Evolutionary conservation across 2,113 vertebrate genomes (phyloP).

Genomic region (Danionella cerebrum): DNA sequence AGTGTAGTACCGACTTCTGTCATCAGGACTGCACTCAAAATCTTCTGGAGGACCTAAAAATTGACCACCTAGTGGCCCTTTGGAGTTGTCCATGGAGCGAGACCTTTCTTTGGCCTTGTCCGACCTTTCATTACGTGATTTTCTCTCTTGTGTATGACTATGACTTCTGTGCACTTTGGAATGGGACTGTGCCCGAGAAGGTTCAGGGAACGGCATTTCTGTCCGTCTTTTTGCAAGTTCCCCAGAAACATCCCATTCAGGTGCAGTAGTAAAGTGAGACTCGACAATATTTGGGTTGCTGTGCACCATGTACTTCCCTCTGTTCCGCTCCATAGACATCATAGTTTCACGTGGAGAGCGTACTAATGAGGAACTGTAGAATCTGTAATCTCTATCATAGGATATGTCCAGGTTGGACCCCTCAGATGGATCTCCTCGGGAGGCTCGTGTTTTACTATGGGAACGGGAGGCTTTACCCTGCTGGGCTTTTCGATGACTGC

Average conservation of each 20-base stretch:
- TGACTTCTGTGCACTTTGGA: slow-evolving; percentile 97
- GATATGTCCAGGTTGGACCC: slow-evolving; percentile 81
- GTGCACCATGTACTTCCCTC: slow-evolving; percentile 86
- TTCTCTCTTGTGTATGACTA: slow-evolving; percentile 95
- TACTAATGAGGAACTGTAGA: slow-evolving; percentile 75
- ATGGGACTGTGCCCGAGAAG: slow-evolving; percentile 84
- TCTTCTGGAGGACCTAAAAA: slow-evolving; percentile 81
- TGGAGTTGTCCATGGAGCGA: slow-evolving; percentile 96
- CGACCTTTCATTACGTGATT: slow-evolving; percentile 85
- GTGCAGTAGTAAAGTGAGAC: slow-evolving; percentile 90
- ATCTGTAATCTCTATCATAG: slow-evolving; percentile 81
- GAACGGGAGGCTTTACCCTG: slow-evolving; percentile 84
- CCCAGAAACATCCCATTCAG: slow-evolving; percentile 96
- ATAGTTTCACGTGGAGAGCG: slow-evolving; percentile 84
- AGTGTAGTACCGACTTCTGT: slow-evolving; percentile 81
- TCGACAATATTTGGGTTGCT: slow-evolving; percentile 87
- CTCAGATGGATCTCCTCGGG: slow-evolving; percentile 86
- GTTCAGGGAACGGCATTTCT: slow-evolving; percentile 97
- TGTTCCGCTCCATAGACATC: slow-evolving; percentile 82
- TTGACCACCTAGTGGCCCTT: slow-evolving; percentile 78
- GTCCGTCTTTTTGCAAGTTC: slow-evolving; percentile 92
- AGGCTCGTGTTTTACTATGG: slow-evolving; percentile 86
- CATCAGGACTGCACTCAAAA: slow-evolving; percentile 79
- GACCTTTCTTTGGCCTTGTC: slow-evolving; percentile 96
- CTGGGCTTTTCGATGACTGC: slow-evolving; percentile 82